These are phyloP conservation scores for Zaprionus lachaisei DNA, from an alignment of 1,140 invertebrate species.

Conservation along the genomic window DNA sequence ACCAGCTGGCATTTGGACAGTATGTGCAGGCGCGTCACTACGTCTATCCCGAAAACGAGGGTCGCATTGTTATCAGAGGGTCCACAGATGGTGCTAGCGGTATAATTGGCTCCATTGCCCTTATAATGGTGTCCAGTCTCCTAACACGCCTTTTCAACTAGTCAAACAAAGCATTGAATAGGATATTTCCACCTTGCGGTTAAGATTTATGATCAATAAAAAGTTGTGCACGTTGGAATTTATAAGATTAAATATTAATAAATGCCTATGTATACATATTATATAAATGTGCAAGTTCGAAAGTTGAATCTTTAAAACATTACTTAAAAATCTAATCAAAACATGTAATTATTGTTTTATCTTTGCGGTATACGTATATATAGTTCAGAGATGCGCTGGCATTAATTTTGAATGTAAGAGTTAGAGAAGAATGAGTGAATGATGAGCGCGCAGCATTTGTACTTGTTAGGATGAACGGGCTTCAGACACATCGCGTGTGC, in stretches of 20 bases:
- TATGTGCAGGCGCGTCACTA: constrained; percentile 74
- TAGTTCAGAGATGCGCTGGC: too few relatives aligned
- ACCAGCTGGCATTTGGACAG: constrained; percentile 53
- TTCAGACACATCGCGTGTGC: too few relatives aligned
- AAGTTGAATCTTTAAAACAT: too few relatives aligned
- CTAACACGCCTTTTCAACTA: constrained; percentile 36
- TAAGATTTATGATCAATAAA: not conserved
- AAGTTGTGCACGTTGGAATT: constrained; percentile 17
- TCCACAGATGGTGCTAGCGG: constrained; percentile 18
- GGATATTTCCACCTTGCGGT: not conserved
- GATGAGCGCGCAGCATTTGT: too few relatives aligned
- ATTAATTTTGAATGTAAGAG: too few relatives aligned
- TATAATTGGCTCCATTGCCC: constrained; percentile 42
- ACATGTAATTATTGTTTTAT: too few relatives aligned
- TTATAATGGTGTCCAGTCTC: constrained; percentile 47
- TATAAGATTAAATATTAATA: constrained; percentile 19
- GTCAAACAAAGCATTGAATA: not conserved
- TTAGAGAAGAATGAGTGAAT: too few relatives aligned
- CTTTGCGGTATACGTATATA: too few relatives aligned
- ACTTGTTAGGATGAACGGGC: too few relatives aligned
- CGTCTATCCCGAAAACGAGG: constrained; percentile 85
- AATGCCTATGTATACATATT: not conserved
- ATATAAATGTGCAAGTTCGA: too few relatives aligned
- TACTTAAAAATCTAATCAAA: too few relatives aligned
- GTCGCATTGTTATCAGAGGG: constrained; percentile 82